These are phyloP conservation scores for Mormyrus lacerda DNA, from an alignment of 2,113 vertebrate species.

Conservation along the genomic window DNA sequence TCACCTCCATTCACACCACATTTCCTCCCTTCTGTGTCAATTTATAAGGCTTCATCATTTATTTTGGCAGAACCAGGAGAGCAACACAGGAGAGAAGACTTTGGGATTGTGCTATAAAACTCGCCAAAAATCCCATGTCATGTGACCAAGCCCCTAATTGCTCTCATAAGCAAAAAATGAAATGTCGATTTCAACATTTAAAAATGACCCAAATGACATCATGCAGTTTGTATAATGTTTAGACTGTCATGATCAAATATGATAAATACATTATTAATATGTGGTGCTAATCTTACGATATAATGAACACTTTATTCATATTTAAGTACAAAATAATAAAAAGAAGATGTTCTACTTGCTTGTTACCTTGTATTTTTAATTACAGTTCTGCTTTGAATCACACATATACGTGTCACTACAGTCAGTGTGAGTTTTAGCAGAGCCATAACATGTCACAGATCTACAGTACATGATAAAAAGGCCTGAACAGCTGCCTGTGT, in stretches of 20 bases:
- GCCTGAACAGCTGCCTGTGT: neutral
- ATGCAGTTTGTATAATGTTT: neutral
- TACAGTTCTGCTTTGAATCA: neutral
- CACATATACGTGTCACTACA: neutral
- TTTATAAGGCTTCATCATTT: neutral
- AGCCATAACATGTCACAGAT: neutral
- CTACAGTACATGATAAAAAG: neutral
- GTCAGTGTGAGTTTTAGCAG: neutral
- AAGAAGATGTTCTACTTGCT: neutral
- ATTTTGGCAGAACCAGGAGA: neutral
- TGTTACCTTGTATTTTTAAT: neutral
- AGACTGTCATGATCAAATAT: neutral
- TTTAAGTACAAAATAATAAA: neutral
- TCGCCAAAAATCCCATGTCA: neutral
- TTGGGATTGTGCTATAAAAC: neutral
- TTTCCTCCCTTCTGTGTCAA: neutral
- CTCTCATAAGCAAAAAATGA: neutral
- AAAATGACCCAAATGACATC: neutral
- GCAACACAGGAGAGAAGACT: neutral
- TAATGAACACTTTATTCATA: neutral
- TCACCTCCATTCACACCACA: neutral
- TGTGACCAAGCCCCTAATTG: neutral
- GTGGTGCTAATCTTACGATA: neutral
- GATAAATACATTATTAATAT: neutral
- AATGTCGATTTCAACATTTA: neutral